Evolutionary conservation across 2,113 vertebrate genomes (phyloP).

Genomic region (Dendrocopos noguchii): DNA sequence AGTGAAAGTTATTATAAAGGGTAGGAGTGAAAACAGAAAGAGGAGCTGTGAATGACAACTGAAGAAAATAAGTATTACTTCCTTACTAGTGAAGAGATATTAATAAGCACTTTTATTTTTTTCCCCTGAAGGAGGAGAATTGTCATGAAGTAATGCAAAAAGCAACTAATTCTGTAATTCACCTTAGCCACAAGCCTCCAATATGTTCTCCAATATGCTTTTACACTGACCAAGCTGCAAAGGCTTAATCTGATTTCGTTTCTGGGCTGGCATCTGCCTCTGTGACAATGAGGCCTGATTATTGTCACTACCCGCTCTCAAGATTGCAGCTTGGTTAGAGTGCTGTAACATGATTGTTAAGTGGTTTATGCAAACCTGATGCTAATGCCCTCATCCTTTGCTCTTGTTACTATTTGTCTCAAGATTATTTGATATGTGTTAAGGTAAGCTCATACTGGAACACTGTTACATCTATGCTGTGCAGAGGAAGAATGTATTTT

Average conservation of each 20-base stretch:
- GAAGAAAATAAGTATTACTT: not conserved
- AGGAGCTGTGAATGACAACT: rapidly evolving
- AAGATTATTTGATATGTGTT: not conserved
- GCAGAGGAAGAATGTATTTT: not conserved
- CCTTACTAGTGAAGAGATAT: not conserved
- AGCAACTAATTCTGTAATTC: not conserved
- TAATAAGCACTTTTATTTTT: not conserved
- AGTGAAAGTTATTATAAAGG: not conserved
- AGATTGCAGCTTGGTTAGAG: not conserved
- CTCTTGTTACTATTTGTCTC: not conserved
- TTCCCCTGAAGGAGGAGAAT: not conserved
- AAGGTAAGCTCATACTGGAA: not conserved
- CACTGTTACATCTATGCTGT: not conserved
- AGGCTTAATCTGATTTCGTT: not conserved
- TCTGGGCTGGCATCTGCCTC: not conserved
- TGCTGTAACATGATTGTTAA: not conserved
- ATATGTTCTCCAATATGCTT: not conserved
- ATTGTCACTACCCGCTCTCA: not conserved
- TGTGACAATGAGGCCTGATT: conserved; percentile 3
- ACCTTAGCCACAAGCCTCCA: not conserved
- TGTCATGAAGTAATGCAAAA: not conserved
- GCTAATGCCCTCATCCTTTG: not conserved
- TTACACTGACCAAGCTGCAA: not conserved
- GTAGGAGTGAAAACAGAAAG: not conserved
- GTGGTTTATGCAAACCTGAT: conserved; percentile 14